phyloP scores from a whole-genome alignment of 1,140 invertebrate species.

The Drosophila equinoxialis region DNA sequence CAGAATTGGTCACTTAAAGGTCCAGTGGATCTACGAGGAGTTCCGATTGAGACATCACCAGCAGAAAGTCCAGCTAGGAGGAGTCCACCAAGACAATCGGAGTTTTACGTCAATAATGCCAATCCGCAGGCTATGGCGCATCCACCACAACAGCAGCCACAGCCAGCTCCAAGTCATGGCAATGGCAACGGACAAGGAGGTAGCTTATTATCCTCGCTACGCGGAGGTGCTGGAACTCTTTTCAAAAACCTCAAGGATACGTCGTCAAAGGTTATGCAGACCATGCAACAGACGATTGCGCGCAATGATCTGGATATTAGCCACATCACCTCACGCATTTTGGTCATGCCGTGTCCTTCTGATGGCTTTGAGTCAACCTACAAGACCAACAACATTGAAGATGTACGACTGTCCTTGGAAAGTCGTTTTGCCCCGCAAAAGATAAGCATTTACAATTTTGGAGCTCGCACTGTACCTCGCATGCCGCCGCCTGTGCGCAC shows the following conservation, averaged over 20 bases:
- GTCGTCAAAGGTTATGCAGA: slow-evolving; percentile 97
- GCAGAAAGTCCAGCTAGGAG: slow-evolving; percentile 64
- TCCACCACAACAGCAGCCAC: slow-evolving; percentile 24
- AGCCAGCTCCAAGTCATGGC: slow-evolving; percentile 28
- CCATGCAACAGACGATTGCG: slow-evolving; percentile 95
- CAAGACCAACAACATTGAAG: slow-evolving; percentile 96
- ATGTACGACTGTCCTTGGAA: slow-evolving; percentile 90
- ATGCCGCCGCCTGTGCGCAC: slow-evolving; percentile 85
- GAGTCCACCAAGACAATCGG: slow-evolving; percentile 50
- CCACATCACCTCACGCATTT: slow-evolving; percentile 93
- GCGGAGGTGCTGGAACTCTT: slow-evolving; percentile 92
- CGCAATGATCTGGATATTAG: slow-evolving; percentile 94
- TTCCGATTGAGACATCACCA: slow-evolving; percentile 69
- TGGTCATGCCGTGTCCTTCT: slow-evolving; percentile 96
- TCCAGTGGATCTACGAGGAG: slow-evolving; percentile 83
- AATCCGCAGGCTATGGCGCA: slow-evolving; percentile 29
- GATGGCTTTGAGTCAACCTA: slow-evolving; percentile 97
- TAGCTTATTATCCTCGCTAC: slow-evolving; percentile 91
- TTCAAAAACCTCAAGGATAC: slow-evolving; percentile 98
- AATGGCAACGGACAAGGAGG: slow-evolving; percentile 68
- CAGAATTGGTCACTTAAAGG: slow-evolving; percentile 91
- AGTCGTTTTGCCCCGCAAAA: slow-evolving; percentile 89
- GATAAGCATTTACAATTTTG: slow-evolving; percentile 92
- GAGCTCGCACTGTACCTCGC: slow-evolving; percentile 85
- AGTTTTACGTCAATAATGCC: slow-evolving; percentile 77